phyloP scores from a whole-genome alignment of 2,113 vertebrate species.

The Egretta garzetta region DNA sequence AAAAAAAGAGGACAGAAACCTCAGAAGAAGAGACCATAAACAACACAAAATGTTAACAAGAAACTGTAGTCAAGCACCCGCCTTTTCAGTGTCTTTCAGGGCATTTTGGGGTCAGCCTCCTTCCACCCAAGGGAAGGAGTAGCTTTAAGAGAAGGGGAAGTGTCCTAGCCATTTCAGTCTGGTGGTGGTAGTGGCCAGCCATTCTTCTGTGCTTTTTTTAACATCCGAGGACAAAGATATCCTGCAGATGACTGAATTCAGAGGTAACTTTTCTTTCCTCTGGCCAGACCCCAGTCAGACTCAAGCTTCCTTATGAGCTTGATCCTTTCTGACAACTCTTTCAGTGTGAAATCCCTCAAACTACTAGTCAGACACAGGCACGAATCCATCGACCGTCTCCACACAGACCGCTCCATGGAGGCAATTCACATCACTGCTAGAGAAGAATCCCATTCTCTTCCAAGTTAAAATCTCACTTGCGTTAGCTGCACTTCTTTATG shows the following conservation, averaged over 20 bases:
- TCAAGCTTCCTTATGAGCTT: not conserved
- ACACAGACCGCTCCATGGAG: not conserved
- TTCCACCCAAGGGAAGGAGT: not conserved
- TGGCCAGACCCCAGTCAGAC: not conserved
- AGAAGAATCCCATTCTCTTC: not conserved
- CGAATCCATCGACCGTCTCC: not conserved
- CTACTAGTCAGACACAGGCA: not conserved
- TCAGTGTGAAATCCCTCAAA: not conserved
- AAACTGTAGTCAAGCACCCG: not conserved
- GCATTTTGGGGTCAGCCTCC: not conserved
- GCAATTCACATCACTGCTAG: not conserved
- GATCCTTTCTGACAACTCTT: slow-evolving; percentile 4
- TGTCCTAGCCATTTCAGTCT: not conserved
- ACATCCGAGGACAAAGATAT: not conserved
- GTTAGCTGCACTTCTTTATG: not conserved
- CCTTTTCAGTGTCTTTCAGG: not conserved
- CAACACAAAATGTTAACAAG: not conserved
- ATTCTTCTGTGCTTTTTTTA: slow-evolving; percentile 14
- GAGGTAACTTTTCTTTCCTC: not conserved
- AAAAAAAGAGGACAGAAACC: not conserved
- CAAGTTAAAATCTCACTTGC: not conserved
- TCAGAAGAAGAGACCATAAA: not conserved
- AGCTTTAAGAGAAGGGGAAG: not conserved
- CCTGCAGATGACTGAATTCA: not conserved
- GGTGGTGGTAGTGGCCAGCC: not conserved